Evolutionary conservation across 2,888 invertebrate genomes (phyloP).

Genomic region (Cryptophagus acutangulus): DNA sequence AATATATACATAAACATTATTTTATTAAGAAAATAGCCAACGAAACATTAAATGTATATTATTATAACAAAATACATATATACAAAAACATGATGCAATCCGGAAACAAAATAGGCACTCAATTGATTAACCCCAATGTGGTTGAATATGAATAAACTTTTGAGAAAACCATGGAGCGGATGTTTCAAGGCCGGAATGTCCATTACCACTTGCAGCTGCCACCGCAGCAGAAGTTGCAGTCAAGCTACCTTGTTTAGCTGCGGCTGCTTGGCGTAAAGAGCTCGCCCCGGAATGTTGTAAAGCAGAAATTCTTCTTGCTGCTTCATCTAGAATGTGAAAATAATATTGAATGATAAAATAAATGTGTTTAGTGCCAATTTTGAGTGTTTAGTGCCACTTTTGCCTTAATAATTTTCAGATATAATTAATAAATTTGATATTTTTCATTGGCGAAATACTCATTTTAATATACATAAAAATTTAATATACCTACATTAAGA

Average conservation of each 20-base stretch:
- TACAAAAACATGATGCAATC: conserved; percentile 2
- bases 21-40: conserved; percentile 2
- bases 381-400: neutral
- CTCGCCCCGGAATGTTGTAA: conserved; percentile 27
- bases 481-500: conserved; percentile 2
- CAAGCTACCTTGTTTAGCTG: conserved; percentile 30
- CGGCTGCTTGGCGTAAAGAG: conserved; percentile 28
- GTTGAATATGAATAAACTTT: conserved; percentile 28
- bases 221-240: conserved; percentile 34
- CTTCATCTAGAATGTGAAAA: conserved; percentile 28
- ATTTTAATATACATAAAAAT: neutral
- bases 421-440: too few species aligned
- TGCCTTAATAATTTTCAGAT: too few species aligned
- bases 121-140: conserved; percentile 24
- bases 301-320: conserved; percentile 30
- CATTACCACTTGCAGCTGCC: conserved; percentile 23
- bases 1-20: neutral
- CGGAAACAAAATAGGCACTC: too few species aligned
- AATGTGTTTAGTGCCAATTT: conserved; percentile 4
- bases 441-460: too few species aligned
- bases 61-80: neutral
- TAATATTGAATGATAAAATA: too few species aligned
- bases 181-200: conserved; percentile 12
- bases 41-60: neutral
- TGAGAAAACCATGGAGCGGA: conserved; percentile 22